phyloP scores from a whole-genome alignment of 2,888 invertebrate genomes.

The Drosophila neotestacea region DNA sequence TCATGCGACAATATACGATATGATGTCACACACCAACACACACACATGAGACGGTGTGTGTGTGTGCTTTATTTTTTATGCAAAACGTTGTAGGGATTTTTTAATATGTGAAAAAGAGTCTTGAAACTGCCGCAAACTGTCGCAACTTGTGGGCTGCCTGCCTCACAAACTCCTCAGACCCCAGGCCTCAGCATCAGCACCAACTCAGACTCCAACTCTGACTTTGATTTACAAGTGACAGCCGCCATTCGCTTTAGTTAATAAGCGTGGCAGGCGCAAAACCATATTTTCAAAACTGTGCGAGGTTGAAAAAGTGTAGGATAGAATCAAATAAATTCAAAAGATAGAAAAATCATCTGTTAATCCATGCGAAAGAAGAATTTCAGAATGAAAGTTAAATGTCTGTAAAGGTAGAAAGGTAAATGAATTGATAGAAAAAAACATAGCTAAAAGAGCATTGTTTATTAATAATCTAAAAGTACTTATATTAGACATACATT shows the following conservation, averaged over 20 bases:
- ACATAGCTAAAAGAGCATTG: no score
- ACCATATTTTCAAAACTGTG: slow-evolving; percentile 34
- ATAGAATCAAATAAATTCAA: slow-evolving; percentile 3
- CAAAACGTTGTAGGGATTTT: slow-evolving; percentile 78
- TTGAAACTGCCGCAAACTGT: slow-evolving; percentile 51
- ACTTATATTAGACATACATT: no score
- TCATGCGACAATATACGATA: slow-evolving; percentile 81
- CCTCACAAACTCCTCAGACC: slow-evolving; percentile 9
- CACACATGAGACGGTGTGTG: slow-evolving; percentile 39
- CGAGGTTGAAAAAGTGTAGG: slow-evolving; percentile 4
- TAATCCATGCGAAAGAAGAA: neutral
- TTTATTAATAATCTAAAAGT: no score
- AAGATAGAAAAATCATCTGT: neutral
- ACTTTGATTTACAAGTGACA: slow-evolving; percentile 58
- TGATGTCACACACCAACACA: slow-evolving; percentile 74
- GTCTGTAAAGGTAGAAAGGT: neutral
- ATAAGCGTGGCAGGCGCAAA: slow-evolving; percentile 65
- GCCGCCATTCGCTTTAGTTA: slow-evolving; percentile 70
- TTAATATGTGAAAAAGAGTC: slow-evolving; percentile 66
- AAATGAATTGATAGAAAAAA: neutral
- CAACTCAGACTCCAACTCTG: slow-evolving; percentile 23
- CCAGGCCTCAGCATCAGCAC: neutral
- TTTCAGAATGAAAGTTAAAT: neutral
- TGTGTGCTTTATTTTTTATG: slow-evolving; percentile 76
- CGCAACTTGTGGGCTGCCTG: slow-evolving; percentile 44